These are phyloP conservation scores for Sarcophaga bullata DNA, from an alignment of 1,140 invertebrate genomes.

Conservation along the genomic window DNA sequence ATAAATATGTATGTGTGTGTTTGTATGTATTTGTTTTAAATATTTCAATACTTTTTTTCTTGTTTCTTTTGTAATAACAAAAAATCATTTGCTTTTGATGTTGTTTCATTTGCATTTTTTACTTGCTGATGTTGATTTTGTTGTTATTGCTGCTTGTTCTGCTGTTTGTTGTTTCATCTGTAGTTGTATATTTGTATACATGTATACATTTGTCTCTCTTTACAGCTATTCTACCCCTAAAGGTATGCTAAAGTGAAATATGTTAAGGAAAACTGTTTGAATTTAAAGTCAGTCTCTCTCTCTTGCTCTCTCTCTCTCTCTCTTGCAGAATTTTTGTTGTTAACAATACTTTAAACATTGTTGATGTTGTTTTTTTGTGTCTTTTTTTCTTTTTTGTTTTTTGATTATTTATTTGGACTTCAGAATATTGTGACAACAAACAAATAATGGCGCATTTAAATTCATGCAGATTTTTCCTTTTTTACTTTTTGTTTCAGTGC, in stretches of 20 bases:
- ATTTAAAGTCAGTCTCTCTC: background rate
- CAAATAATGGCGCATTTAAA: slow-evolving; percentile 22
- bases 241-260: slow-evolving; percentile 22
- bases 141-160: background rate
- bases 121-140: background rate
- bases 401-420: background rate
- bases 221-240: slow-evolving; percentile 12
- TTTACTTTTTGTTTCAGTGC: too few species aligned
- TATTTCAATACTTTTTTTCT: background rate
- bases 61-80: background rate
- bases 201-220: background rate
- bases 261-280: slow-evolving; percentile 21
- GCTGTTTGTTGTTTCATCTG: background rate
- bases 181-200: background rate
- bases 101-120: slow-evolving; percentile 24
- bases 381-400: background rate
- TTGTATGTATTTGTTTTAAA: background rate
- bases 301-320: background rate
- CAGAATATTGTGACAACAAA: slow-evolving; percentile 14
- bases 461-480: background rate
- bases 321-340: background rate
- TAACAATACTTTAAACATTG: background rate
- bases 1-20: slow-evolving; percentile 2
- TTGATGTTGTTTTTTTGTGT: slow-evolving; percentile 1
- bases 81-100: slow-evolving; percentile 24